Base-by-base conservation (phyloP, 2,888 invertebrate species). In the Pegoplata infirma region DNA sequence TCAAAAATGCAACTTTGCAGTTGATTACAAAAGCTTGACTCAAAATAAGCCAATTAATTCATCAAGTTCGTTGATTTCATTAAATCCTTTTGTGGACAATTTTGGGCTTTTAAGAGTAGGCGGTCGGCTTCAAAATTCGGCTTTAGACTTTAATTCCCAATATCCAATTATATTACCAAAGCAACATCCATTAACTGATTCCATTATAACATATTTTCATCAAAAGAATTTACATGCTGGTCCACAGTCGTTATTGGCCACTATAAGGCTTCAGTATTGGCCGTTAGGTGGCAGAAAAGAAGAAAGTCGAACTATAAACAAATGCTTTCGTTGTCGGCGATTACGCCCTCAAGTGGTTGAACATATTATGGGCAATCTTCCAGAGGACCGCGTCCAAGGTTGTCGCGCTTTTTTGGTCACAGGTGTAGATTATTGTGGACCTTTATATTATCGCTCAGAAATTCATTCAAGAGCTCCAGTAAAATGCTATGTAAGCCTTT, bases 261-360 rank as follows among this genome's bases (percentile, higher is more conserved):
- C 53, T 2, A 79, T 79, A 44, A 63, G 81, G 3, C 61, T 61
- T 5, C 81, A 80, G 10, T 81, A 81, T 55, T 82, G 80, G 81
- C 82, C 81, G 10, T 68, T 82, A 63, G 76, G 81, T 46, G 78
- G 81, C 4, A 63, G 75, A 25, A 77, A 82, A 55, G 63, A 74
- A 17, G 76, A 80, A 3, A 61, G 47, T 46, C 36, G 63, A 19
- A 53, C 78, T 3, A 19, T 59, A 10, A 77, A 61, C 7, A 63
- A 63, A 32, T 63, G 63, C 10, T 19, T 49, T 4, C 6, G 21
- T 19, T 63, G 63, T 49, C 32, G 25, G 46, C 47, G 61, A 12
- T 28, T 47, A 28, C 17, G 32, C n/a, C 63, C 63, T 63, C 28
- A 19, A 10, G n/a, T 63, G 1, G 8, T 21, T n/a, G 8, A 32